Percentiles rank a stretch among this genome's conserved stretches.
Conservation (phyloP, 2,113 vertebrate genomes). For the Hippocampus abdominalis region DNA sequence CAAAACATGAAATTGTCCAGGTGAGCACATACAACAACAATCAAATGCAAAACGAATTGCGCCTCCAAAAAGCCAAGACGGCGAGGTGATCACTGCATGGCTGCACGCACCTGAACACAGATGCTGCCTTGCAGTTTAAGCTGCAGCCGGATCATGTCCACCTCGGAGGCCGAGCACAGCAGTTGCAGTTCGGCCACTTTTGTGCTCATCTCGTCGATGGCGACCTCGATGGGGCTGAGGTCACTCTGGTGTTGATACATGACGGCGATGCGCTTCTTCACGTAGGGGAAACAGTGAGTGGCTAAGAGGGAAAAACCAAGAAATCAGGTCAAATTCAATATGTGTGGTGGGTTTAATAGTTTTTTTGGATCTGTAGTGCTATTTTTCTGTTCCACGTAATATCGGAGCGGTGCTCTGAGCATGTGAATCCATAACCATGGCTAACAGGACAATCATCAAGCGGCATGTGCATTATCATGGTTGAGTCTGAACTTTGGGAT, state of each 20-base stretch:
- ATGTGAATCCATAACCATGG: neutral
- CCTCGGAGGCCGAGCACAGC: constrained; percentile 85
- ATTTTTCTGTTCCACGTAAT: neutral
- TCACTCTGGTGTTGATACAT: constrained; percentile 98
- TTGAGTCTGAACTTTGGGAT: neutral
- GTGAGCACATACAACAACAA: too few species aligned
- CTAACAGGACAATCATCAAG: neutral
- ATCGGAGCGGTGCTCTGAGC: neutral
- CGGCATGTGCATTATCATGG: too few species aligned
- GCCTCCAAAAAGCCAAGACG: too few species aligned
- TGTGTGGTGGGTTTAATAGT: neutral
- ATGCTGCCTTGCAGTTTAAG: constrained; percentile 96
- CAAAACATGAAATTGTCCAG: too few species aligned
- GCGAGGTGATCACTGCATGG: too few species aligned
- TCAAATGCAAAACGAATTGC: too few species aligned
- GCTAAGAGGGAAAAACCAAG: constrained; percentile 63
- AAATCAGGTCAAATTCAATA: neutral
- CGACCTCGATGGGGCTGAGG: constrained; percentile 95
- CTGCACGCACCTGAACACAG: constrained; percentile 77
- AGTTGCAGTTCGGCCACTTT: constrained; percentile 88
- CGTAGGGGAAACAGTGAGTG: constrained; percentile 94
- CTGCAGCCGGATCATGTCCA: constrained; percentile 99
- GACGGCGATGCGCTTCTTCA: constrained; percentile 94
- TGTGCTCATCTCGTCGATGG: constrained; percentile 95
- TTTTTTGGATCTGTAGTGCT: neutral